These are phyloP conservation scores for Calameuta pallipes DNA, from an alignment of 2,888 invertebrate genomes.

Conservation along the genomic window DNA sequence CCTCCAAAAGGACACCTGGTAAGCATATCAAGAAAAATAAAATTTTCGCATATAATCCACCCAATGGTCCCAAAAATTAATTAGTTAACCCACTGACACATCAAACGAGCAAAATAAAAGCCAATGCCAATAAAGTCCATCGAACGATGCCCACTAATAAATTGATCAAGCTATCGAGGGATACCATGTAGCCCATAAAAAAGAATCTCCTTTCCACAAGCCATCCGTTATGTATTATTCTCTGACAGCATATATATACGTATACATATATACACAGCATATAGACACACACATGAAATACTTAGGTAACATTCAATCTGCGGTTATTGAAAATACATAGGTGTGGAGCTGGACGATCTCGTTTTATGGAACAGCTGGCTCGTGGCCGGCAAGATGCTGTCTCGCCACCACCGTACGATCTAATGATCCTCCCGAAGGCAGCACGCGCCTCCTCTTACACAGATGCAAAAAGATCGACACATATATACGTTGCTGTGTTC, in stretches of 20 bases:
- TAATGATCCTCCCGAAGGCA: slow-evolving; percentile 28
- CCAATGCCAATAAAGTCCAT: background rate
- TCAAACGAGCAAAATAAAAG: background rate
- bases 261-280: no score
- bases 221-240: background rate
- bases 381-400: slow-evolving; percentile 23
- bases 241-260: background rate
- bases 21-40: background rate
- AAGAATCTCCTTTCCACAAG: background rate
- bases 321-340: slow-evolving; percentile 2
- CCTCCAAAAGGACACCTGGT: background rate
- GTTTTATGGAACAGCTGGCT: slow-evolving; percentile 21
- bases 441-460: slow-evolving; percentile 33
- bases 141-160: background rate
- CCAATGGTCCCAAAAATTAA: background rate
- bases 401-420: slow-evolving; percentile 16
- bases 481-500: background rate
- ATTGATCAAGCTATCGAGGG: background rate
- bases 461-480: background rate
- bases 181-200: background rate
- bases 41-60: background rate
- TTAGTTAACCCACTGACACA: background rate
- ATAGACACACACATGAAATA: background rate
- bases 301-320: background rate
- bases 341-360: slow-evolving; percentile 9